Evolutionary conservation across 2,888 invertebrate genomes (phyloP).

Genomic region (Enchytraeus crypticus): DNA sequence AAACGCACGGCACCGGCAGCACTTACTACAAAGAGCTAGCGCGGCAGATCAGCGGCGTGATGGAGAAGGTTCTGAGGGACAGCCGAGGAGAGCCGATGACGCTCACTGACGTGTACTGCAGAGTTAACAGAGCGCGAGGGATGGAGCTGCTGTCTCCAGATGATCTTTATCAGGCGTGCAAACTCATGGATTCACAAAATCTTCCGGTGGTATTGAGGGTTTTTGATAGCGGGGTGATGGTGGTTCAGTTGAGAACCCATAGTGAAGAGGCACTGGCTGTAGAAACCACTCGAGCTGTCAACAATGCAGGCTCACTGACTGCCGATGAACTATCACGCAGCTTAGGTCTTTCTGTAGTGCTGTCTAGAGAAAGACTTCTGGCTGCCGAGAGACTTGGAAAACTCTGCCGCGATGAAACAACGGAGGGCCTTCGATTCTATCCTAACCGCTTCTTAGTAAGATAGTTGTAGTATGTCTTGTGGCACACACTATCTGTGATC

Average conservation of each 20-base stretch:
- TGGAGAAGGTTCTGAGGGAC: constrained; percentile 60
- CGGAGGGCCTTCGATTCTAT: constrained; percentile 88
- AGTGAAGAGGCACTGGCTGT: constrained; percentile 50
- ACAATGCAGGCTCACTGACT: constrained; percentile 61
- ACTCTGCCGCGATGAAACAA: constrained; percentile 86
- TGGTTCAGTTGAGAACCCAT: constrained; percentile 69
- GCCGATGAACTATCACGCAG: constrained; percentile 78
- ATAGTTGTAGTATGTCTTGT: neutral
- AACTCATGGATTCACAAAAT: constrained; percentile 43
- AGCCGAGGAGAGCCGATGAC: constrained; percentile 83
- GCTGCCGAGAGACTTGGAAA: constrained; percentile 76
- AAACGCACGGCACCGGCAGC: constrained; percentile 69
- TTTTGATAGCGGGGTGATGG: constrained; percentile 92
- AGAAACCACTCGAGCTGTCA: constrained; percentile 35
- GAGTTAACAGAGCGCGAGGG: constrained; percentile 91
- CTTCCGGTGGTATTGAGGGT: constrained; percentile 54
- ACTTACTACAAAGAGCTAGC: constrained; percentile 77
- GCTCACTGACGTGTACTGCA: constrained; percentile 88
- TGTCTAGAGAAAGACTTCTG: constrained; percentile 79
- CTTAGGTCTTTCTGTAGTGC: constrained; percentile 72
- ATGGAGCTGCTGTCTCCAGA: constrained; percentile 83
- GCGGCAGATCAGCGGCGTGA: constrained; percentile 71
- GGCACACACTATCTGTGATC: too few species aligned
- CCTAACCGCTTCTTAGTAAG: constrained; percentile 65
- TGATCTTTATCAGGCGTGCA: constrained; percentile 84